Evolutionary conservation across 1,140 invertebrate genomes (phyloP).

Genomic region (Phortica variegata): DNA sequence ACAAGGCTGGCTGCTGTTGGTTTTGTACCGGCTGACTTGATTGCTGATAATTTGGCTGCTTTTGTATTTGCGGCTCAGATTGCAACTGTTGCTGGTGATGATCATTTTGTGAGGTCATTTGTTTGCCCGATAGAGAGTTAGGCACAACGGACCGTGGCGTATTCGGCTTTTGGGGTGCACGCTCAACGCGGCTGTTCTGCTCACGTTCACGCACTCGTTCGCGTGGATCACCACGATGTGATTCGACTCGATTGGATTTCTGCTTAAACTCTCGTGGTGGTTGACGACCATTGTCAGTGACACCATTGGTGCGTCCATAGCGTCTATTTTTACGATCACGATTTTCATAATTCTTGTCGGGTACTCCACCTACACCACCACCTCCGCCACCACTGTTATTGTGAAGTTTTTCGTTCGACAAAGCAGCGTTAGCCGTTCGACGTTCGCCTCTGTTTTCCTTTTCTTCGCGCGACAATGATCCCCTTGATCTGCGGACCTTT

Average conservation of each 20-base stretch:
- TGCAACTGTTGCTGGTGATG: conserved; percentile 21
- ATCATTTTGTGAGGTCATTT: conserved; percentile 14
- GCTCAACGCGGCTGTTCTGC: conserved; percentile 22
- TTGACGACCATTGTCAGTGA: conserved; percentile 19
- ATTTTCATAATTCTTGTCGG: conserved; percentile 18
- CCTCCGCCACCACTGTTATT: background rate
- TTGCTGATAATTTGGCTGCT: conserved; percentile 23
- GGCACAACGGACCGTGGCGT: conserved; percentile 16
- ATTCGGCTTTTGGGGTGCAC: conserved; percentile 13
- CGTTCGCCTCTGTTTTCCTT: conserved; percentile 48
- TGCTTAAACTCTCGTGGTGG: conserved; percentile 39
- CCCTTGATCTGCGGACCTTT: conserved; percentile 21
- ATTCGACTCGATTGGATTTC: conserved; percentile 23
- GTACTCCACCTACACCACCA: conserved; percentile 5
- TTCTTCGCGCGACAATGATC: conserved; percentile 35
- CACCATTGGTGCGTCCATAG: conserved; percentile 30
- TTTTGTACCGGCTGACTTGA: conserved; percentile 18
- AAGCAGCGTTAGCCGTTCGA: background rate
- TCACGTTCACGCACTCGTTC: conserved; percentile 26
- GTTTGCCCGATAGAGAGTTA: conserved; percentile 23
- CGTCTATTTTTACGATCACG: conserved; percentile 28
- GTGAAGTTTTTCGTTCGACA: conserved; percentile 1
- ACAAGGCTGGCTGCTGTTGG: background rate
- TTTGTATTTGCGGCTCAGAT: conserved; percentile 15
- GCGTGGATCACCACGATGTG: background rate